These are phyloP conservation scores for Diplodus sargus DNA, from an alignment of 2,797 vertebrate species.

Conservation along the genomic window DNA sequence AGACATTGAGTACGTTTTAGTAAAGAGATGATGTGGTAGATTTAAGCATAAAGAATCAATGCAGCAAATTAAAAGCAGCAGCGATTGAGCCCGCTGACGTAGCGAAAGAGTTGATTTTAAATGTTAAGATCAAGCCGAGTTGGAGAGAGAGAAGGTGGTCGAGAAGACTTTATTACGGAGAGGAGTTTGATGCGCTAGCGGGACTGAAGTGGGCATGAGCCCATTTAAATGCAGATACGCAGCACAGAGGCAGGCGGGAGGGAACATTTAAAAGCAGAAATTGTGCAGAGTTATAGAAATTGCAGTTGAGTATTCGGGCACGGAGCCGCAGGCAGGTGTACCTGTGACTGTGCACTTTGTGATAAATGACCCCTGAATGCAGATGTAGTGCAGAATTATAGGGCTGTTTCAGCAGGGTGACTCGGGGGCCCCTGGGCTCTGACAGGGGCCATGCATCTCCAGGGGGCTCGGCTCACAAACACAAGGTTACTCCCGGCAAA, in stretches of 20 bases:
- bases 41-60: background rate
- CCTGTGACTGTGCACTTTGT: conserved; percentile 58
- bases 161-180: conserved; percentile 18
- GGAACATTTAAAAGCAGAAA: conserved; percentile 24
- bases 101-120: conserved; percentile 6
- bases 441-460: conserved; percentile 77
- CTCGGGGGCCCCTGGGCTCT: conserved; percentile 57
- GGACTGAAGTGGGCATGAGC: background rate
- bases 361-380: conserved; percentile 71
- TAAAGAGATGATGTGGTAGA: background rate
- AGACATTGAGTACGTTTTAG: background rate
- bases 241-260: background rate
- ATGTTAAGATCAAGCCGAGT: conserved; percentile 4
- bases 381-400: conserved; percentile 61
- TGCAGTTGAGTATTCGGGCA: conserved; percentile 15
- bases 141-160: background rate
- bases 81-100: background rate
- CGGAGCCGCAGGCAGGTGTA: conserved; percentile 25
- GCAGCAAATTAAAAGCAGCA: background rate
- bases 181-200: background rate
- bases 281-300: conserved; percentile 25
- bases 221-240: conserved; percentile 34
- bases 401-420: conserved; percentile 45
- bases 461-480: conserved; percentile 55
- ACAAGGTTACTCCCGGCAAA: conserved; percentile 56